Percentiles rank a stretch among this genome's conserved stretches.
Evolutionary conservation across 2,888 invertebrate species (phyloP).

Genomic region (Mesoligia furuncula): DNA sequence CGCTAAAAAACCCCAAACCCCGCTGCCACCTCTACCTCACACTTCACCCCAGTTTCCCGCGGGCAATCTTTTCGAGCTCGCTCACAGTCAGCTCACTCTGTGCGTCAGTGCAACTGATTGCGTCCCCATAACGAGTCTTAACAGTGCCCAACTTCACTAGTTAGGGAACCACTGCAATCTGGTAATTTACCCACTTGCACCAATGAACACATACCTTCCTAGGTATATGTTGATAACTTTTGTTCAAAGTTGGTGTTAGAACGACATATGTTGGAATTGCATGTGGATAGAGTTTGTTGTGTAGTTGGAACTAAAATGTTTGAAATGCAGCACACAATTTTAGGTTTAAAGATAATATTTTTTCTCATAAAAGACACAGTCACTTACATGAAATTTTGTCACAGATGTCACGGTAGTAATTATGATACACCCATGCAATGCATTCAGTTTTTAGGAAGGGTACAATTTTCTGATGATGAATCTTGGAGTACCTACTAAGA

Average conservation of each 20-base stretch:
- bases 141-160: conserved; percentile 40
- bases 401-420: too few species aligned
- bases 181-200: conserved; percentile 24
- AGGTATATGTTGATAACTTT: conserved; percentile 4
- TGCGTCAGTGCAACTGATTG: conserved; percentile 51
- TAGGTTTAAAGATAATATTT: too few species aligned
- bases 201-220: conserved; percentile 2
- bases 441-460: too few species aligned
- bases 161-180: conserved; percentile 14
- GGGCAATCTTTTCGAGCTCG: conserved; percentile 45
- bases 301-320: not conserved
- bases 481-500: too few species aligned
- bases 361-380: too few species aligned
- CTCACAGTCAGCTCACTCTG: not conserved
- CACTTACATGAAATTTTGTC: too few species aligned
- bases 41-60: conserved; percentile 32
- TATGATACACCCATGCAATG: too few species aligned
- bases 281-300: not conserved
- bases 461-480: not conserved
- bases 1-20: not conserved
- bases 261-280: not conserved
- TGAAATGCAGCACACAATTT: not conserved
- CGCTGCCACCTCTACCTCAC: conserved; percentile 13
- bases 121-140: conserved; percentile 50
- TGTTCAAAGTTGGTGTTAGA: conserved; percentile 25